These are phyloP conservation scores for Actinemys pallida DNA, from an alignment of 2,113 vertebrate species.

Conservation along the genomic window DNA sequence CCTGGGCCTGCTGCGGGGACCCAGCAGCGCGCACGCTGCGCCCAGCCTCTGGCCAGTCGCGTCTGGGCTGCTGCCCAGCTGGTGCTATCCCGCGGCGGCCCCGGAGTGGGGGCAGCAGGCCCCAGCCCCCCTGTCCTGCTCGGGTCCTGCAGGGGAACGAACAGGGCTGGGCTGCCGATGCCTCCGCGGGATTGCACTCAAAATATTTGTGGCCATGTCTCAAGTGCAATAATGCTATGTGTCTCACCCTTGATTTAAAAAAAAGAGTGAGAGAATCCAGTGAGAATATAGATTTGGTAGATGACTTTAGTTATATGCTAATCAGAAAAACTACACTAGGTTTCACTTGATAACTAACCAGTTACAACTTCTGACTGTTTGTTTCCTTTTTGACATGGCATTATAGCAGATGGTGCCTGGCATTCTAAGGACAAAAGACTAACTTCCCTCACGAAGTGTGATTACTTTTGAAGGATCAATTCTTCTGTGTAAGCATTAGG, in stretches of 20 bases:
- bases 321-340: slow-evolving; percentile 44
- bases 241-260: neutral
- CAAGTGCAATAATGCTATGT: neutral
- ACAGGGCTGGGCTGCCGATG: no score
- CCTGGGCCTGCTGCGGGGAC: no score
- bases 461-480: slow-evolving; percentile 49
- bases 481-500: slow-evolving; percentile 21
- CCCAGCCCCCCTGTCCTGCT: no score
- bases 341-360: slow-evolving; percentile 48
- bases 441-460: slow-evolving; percentile 8
- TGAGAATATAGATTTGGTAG: neutral
- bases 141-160: no score
- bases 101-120: no score
- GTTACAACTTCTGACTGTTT: slow-evolving; percentile 27
- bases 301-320: slow-evolving; percentile 27
- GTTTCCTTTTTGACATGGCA: neutral
- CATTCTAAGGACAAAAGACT: neutral
- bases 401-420: slow-evolving; percentile 62
- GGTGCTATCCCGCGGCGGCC: no score
- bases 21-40: no score
- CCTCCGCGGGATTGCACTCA: neutral
- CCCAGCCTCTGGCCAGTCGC: no score
- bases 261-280: neutral
- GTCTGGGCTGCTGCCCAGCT: no score
- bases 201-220: neutral